Evolutionary conservation across 2,797 vertebrate genomes (phyloP), one percentile per base, ranked within the genome.

Genomic region (Gymnothorax javanicus): DNA sequence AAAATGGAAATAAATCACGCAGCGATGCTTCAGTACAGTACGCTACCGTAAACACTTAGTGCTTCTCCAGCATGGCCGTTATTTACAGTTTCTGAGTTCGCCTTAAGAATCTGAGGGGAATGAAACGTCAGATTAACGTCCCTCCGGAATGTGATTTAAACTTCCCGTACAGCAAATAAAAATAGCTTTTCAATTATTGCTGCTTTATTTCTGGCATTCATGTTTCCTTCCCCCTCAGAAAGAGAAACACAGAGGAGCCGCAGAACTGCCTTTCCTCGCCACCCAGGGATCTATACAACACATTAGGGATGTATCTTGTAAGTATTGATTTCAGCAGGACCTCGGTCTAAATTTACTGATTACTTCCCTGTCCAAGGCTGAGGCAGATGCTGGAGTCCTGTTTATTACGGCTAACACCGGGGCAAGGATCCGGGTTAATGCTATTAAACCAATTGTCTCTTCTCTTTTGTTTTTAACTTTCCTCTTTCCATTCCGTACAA

Each of bases 311-410:
- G 87, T 88, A 94, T 92, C 89, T 91, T 59, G 83, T 92, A 93
- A 93, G 91, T 91, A 93, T 92, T 92, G 93, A 95, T 94, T 94
- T 89, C 59, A 86, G 88, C 91, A 82, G 88, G 89, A 92, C 89
- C 92, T 92, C 87, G 91, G 91, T 90, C 90, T 91, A 81, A 92
- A 92, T 91, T 90, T 88, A 91, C 91, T 92, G 91, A 93, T 93
- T 90, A 86, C 89, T 91, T 92, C 88, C 59, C 88, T 90, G 90
- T 87, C 82, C 87, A 75, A 86, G 82, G 89, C 88, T 88, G 81
- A 88, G 86, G 77, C n/a, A n/a, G 50, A 82, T 84, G 81, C 84
- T 83, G 86, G 79, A 84, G 84, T 79, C 58, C 73, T 90, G 82
- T 89, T 71, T 71, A 90, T 92, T 87, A 90, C 85, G 77, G 86